phyloP scores from a whole-genome alignment of 2,113 vertebrate species.

The Piprites chloris region DNA sequence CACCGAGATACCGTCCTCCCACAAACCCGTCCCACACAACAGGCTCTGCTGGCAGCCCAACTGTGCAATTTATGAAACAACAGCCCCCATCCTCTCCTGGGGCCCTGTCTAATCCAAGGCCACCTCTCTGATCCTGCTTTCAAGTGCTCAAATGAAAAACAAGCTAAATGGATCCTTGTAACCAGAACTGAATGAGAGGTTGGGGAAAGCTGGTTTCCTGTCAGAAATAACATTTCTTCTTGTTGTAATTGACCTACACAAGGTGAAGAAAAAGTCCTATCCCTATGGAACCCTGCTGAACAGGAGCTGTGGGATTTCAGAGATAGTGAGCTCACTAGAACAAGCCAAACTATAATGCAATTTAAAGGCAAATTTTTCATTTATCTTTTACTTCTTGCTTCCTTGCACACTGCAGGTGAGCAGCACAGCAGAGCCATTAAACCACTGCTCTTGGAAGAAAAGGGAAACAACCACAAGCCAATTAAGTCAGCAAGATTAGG shows the following conservation, averaged over 20 bases:
- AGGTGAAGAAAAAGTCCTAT: not conserved
- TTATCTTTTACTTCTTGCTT: not conserved
- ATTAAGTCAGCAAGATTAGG: not conserved
- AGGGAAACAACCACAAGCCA: not conserved
- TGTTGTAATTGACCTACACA: not conserved
- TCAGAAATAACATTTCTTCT: not conserved
- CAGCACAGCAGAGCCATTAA: not conserved
- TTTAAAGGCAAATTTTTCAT: slow-evolving; percentile 2
- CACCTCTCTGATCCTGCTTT: not conserved
- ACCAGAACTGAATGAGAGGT: not conserved
- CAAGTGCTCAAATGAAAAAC: slow-evolving; percentile 1
- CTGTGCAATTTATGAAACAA: not conserved
- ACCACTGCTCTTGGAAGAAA: not conserved
- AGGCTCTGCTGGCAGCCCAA: not conserved
- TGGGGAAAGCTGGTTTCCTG: not conserved
- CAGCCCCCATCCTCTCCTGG: not conserved
- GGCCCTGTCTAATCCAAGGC: not conserved
- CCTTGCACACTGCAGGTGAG: not conserved
- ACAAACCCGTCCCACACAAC: not conserved
- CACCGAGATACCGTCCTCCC: not conserved
- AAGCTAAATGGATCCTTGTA: not conserved
- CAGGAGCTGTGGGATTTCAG: not conserved
- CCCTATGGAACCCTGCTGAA: not conserved
- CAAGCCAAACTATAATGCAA: not conserved
- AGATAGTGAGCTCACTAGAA: not conserved